Conservation (phyloP, 2,113 vertebrate genomes). For the Microtus montanus region DNA sequence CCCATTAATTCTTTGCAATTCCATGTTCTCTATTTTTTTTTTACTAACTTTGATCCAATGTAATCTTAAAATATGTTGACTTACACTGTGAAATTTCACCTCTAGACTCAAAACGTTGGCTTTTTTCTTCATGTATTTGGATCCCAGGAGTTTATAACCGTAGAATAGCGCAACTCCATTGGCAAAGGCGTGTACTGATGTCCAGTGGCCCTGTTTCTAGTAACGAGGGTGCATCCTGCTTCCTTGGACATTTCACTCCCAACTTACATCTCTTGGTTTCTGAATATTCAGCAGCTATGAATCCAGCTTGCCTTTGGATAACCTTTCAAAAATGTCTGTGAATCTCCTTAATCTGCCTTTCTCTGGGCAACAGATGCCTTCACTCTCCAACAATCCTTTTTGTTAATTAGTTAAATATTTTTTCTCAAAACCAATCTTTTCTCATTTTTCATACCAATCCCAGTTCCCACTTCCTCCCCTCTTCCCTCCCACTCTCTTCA, state of each 20-base stretch:
- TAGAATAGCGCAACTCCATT: not conserved
- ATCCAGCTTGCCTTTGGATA: not conserved
- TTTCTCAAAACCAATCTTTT: too few species aligned
- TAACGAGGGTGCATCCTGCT: not conserved
- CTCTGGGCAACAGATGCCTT: not conserved
- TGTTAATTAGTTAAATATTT: too few species aligned
- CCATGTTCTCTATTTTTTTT: not conserved
- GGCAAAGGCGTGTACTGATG: not conserved
- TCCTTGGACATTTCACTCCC: not conserved
- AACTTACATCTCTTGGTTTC: not conserved
- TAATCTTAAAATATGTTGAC: constrained; percentile 52
- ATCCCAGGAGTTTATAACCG: constrained; percentile 26
- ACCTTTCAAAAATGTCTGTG: not conserved
- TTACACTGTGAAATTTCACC: constrained; percentile 56
- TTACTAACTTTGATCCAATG: not conserved
- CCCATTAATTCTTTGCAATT: constrained; percentile 32
- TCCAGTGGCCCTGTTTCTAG: not conserved
- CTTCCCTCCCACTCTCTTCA: too few species aligned
- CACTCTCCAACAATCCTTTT: not conserved
- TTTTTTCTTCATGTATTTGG: constrained; percentile 31
- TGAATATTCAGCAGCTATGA: not conserved
- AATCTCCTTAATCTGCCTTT: not conserved
- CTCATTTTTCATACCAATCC: too few species aligned
- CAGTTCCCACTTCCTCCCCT: too few species aligned
- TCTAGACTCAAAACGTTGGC: constrained; percentile 35